Base-by-base conservation (phyloP, 35 echinoderm and acorn worm genomes). In the Anneissia japonica region DNA sequence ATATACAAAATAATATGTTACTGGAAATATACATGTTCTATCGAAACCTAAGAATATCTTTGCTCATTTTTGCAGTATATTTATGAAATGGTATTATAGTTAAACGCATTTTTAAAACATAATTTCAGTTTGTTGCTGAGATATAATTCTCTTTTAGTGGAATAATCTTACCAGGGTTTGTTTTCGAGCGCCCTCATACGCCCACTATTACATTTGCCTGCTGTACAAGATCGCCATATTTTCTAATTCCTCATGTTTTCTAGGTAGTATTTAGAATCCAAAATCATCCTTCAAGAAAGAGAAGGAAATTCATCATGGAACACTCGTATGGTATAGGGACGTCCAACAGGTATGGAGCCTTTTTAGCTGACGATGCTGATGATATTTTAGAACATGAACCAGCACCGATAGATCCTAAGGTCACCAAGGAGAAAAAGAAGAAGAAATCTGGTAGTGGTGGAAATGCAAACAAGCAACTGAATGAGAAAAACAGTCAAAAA, bases 271-370 rank as follows among this genome's bases (percentile, higher is more conserved):
- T 86, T 91, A 82, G 85, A 89, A 91, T 94, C 93, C 95, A 80
- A 82, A 45, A 41, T 64, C 89, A 99, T 99, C 96, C 96, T 99
- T 91, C 89, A 73, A 32, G 82, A 73, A 64, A 76, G 55, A 89
- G 94, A 94, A 92, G 90, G 88, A 39, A 77, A 38, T 75, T 72
- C 87, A 94, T 43, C 38, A 94, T 94, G 96, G 96, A 99, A 28
- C 46, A 77, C 72, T 31, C 32, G 73, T 99, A 99, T 84, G 86
- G 83, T 82, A 93, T 99, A 84, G 85, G 79, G 78, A 87, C 89
- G 72, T 37, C 86, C 38, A 94, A 99, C 76, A 90, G 96, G 83
- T 99, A 87, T 45, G 86, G 85, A 86, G 74, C 88, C 84, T 89
- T 81, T 37, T 74, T 84, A n/a, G 96, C 86, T 85, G 85, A 85